These are phyloP conservation scores for Bombus waltoni DNA, from an alignment of 1,140 invertebrate genomes.

Conservation along the genomic window DNA sequence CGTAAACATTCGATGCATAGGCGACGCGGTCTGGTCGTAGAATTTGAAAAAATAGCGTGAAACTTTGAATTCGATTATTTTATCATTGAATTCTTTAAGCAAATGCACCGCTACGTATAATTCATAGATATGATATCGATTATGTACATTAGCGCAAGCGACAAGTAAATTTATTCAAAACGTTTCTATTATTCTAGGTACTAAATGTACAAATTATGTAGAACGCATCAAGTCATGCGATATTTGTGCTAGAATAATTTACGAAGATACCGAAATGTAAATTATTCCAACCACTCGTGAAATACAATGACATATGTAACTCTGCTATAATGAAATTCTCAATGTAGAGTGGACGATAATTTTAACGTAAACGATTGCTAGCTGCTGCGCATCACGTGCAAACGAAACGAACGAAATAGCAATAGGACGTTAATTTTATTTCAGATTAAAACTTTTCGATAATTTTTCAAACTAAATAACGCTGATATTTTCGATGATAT, in stretches of 20 bases:
- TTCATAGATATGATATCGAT: not conserved
- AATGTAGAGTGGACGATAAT: not conserved
- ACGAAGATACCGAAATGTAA: constrained; percentile 9
- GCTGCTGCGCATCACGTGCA: not conserved
- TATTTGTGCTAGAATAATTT: constrained; percentile 10
- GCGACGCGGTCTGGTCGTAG: not conserved
- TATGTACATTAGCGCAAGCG: not conserved
- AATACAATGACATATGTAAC: not conserved
- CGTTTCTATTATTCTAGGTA: not conserved
- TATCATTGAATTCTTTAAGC: not conserved
- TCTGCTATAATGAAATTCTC: constrained; percentile 13
- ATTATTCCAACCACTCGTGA: constrained; percentile 1
- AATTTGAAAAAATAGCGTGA: not conserved
- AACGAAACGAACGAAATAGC: not conserved
- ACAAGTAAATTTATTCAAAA: not conserved
- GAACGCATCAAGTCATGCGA: no score
- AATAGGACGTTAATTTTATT: not conserved
- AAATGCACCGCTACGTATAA: not conserved
- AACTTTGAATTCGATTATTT: not conserved
- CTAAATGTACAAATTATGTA: not conserved
- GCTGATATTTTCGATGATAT: not conserved
- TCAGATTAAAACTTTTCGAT: not conserved
- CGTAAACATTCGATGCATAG: not conserved
- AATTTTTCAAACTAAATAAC: not conserved
- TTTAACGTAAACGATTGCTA: not conserved